Conservation (phyloP, 2,113 vertebrate species). For the Microtus richardsoni region DNA sequence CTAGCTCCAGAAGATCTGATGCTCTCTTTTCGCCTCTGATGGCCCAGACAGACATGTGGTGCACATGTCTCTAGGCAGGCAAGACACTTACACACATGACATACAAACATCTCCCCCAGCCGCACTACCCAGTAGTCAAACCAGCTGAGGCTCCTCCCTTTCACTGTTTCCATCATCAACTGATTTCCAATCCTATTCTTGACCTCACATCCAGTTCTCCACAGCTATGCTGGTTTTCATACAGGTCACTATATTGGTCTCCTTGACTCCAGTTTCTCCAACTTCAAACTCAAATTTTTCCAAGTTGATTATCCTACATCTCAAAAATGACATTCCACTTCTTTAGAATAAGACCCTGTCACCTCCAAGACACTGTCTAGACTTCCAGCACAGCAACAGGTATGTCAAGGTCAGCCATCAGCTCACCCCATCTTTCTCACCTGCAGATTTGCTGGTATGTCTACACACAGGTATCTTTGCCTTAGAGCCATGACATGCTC, state of each 20-base stretch:
- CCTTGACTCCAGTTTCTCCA: neutral
- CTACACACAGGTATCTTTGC: neutral
- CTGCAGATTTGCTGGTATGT: neutral
- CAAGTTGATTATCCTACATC: neutral
- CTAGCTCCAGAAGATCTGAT: neutral
- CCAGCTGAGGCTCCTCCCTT: neutral
- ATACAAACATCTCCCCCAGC: neutral
- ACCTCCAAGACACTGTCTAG: neutral
- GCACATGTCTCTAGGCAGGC: neutral
- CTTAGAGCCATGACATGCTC: neutral
- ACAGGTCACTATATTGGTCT: neutral
- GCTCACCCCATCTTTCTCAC: neutral
- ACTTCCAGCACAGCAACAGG: neutral
- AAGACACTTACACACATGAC: neutral
- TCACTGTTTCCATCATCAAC: too few species aligned
- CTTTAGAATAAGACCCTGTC: neutral
- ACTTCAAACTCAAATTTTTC: neutral
- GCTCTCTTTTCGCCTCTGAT: neutral
- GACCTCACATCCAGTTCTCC: neutral
- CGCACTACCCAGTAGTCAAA: neutral
- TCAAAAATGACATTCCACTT: neutral
- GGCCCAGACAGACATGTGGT: neutral
- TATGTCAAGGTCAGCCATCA: too few species aligned
- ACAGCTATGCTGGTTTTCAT: neutral
- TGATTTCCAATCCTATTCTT: neutral